Conservation (phyloP, 2,113 vertebrate genomes). For the Notothenia rossii region DNA sequence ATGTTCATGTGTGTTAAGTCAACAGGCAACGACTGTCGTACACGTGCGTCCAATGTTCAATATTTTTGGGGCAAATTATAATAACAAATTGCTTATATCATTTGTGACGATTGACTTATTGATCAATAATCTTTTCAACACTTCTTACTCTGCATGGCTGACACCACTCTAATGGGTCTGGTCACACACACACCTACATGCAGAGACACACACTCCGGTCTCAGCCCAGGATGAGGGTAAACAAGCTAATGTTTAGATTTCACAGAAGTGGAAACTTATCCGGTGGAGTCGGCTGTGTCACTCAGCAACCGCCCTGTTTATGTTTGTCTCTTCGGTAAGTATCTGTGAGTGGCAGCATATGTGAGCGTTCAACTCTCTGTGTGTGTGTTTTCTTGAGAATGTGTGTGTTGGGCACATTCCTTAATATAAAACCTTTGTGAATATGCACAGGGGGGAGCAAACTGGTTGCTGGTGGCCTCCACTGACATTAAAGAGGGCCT, state of each 20-base stretch:
- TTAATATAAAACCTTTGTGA: conserved; percentile 6
- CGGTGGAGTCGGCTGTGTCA: conserved; percentile 62
- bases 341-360: conserved; percentile 60
- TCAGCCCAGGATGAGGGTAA: conserved; percentile 66
- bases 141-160: not conserved
- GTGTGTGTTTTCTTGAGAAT: conserved; percentile 1
- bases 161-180: not conserved
- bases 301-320: conserved; percentile 74
- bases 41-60: not conserved
- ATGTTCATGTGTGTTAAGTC: not conserved
- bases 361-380: conserved; percentile 21
- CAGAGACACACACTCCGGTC: conserved; percentile 28
- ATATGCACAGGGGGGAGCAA: not conserved
- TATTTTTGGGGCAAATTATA: not conserved
- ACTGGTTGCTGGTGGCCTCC: not conserved
- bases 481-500: not conserved
- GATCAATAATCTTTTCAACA: not conserved
- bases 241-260: conserved; percentile 80
- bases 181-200: conserved; percentile 26
- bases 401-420: conserved; percentile 18
- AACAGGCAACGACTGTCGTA: not conserved
- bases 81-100: not conserved
- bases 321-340: conserved; percentile 66
- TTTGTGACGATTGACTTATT: not conserved
- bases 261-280: conserved; percentile 77